A percentile compares a stretch with the other conserved stretches of the same genome.
Conservation (phyloP, 2,113 vertebrate genomes). For the Pterocles gutturalis region DNA sequence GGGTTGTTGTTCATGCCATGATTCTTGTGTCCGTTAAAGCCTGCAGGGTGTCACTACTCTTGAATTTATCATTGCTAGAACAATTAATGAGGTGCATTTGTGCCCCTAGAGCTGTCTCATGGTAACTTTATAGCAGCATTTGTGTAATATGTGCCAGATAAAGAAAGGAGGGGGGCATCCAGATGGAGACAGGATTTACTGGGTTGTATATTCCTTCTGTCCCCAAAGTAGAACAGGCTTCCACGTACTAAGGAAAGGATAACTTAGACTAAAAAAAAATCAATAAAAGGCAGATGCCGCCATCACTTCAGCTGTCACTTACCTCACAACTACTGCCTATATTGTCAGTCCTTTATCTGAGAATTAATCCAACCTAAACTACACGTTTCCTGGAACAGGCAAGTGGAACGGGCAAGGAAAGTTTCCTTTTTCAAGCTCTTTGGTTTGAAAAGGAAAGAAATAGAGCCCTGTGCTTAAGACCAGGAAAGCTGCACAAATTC, state of each 20-base stretch:
- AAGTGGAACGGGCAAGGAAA: not conserved
- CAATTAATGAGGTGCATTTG: not conserved
- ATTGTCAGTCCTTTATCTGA: not conserved
- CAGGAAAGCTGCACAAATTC: not conserved
- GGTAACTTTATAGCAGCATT: not conserved
- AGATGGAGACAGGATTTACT: not conserved
- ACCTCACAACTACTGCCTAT: not conserved
- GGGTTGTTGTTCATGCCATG: not conserved
- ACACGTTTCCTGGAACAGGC: not conserved
- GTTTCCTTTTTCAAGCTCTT: not conserved
- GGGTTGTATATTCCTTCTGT: not conserved
- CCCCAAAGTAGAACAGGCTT: not conserved
- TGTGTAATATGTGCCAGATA: not conserved
- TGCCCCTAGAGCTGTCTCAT: fast-evolving
- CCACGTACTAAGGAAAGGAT: not conserved
- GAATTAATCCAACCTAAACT: not conserved
- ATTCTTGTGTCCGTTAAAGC: not conserved
- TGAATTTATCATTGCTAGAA: not conserved
- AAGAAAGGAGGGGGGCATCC: not conserved
- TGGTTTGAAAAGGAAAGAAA: not conserved
- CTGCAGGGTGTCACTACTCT: not conserved
- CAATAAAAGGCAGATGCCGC: not conserved
- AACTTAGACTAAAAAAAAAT: not conserved
- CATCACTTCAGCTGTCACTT: not conserved
- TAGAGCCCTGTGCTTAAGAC: not conserved